Evolutionary conservation across 2,797 vertebrate genomes (phyloP).

Genomic region (Sphaeramia orbicularis): DNA sequence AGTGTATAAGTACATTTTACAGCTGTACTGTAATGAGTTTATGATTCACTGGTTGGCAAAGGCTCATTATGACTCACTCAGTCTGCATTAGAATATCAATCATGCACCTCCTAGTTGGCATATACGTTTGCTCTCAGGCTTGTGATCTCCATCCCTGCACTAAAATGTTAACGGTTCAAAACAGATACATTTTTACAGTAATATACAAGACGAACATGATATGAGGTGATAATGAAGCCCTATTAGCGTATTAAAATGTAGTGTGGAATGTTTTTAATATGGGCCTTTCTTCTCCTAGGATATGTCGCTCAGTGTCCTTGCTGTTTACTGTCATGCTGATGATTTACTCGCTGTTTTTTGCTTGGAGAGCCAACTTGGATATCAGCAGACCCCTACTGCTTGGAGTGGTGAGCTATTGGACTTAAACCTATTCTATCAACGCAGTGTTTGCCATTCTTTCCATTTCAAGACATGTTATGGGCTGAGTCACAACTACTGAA

Average conservation of each 20-base stretch:
- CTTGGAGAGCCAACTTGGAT: slow-evolving; percentile 98
- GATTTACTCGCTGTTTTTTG: slow-evolving; percentile 94
- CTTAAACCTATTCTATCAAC: background rate
- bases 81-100: slow-evolving; percentile 73
- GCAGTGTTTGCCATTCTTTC: background rate
- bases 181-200: slow-evolving; percentile 34
- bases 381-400: slow-evolving; percentile 92
- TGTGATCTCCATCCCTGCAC: slow-evolving; percentile 53
- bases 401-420: slow-evolving; percentile 85
- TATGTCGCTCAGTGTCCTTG: slow-evolving; percentile 83
- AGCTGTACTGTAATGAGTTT: slow-evolving; percentile 72
- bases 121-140: slow-evolving; percentile 45
- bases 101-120: slow-evolving; percentile 63
- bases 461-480: background rate
- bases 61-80: slow-evolving; percentile 75
- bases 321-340: slow-evolving; percentile 89
- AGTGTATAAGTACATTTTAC: slow-evolving; percentile 65
- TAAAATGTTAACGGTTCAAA: slow-evolving; percentile 47
- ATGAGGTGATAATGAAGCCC: background rate
- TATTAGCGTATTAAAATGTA: slow-evolving; percentile 7
- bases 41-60: slow-evolving; percentile 70
- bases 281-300: slow-evolving; percentile 73
- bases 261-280: background rate
- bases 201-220: slow-evolving; percentile 2
- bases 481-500: background rate